phyloP scores from a whole-genome alignment of 2,797 vertebrate genomes.

The Eulemur mongoz region DNA sequence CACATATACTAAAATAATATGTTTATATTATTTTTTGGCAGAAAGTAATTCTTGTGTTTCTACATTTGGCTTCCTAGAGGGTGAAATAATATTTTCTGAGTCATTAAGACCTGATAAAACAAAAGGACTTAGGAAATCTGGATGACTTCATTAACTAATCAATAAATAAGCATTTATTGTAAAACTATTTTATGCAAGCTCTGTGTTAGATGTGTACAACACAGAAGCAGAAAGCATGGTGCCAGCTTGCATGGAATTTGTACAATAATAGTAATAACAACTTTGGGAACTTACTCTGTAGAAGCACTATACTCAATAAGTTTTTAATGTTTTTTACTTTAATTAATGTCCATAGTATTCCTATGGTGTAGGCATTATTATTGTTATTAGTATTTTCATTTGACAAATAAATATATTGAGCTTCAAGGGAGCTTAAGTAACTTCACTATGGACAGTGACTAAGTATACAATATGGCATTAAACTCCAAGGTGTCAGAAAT shows the following conservation, averaged over 20 bases:
- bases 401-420: neutral
- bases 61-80: neutral
- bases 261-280: neutral
- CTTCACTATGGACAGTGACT: neutral
- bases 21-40: neutral
- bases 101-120: conserved; percentile 13
- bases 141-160: neutral
- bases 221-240: neutral
- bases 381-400: neutral
- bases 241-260: neutral
- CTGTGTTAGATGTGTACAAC: neutral
- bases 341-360: neutral
- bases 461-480: neutral
- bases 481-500: neutral
- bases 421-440: neutral
- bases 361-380: neutral
- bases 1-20: neutral
- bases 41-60: neutral
- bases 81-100: conserved; percentile 9
- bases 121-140: conserved; percentile 1
- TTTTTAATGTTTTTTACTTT: neutral
- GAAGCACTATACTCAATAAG: neutral
- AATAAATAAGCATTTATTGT: neutral
- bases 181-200: neutral
- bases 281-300: too few relatives aligned